Base-by-base conservation (phyloP, 2,797 vertebrate genomes). In the Peromyscus attwateri region DNA sequence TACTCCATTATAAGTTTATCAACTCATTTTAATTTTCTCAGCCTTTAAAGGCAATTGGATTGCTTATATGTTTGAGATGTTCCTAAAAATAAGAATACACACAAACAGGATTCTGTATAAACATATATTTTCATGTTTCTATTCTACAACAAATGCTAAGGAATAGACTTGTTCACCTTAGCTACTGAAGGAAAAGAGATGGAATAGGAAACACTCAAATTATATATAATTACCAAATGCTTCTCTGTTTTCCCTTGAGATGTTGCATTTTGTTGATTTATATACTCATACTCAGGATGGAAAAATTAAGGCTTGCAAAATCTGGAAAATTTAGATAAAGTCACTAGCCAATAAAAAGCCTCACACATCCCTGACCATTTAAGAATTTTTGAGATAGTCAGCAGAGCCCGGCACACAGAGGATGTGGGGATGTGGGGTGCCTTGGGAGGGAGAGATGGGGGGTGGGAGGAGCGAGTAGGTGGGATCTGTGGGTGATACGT, bases 221-320 rank as follows among this genome's bases (percentile, higher is more conserved):
- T 73, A 73, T 66, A 34, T 87, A 40, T 76, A 92, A 55, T 52
- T 49, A 92, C 60, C 40, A 80, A 91, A 27, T 46, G 3, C 1
- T 85, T 12, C 11, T 4, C 49, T 85, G 37, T 10, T 75, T 76
- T 91, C 64, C 34, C 13, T 80, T 83, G 68, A 82, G 75, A 71
- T 96, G 91, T 57, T 87, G 23, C 60, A 37, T 62, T 91, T 91
- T 85, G 73, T 87, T 92, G 23, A 79, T 84, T 77, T 89, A 85
- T 43, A 46, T 73, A 37, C 89, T 84, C 84, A 21, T 19, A 11
- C 3, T 94, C n/a, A 71, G 37, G 68, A 81, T 73, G 6, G 12
- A 85, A 81, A 89, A 87, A 82, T 73, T n/a, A 93, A 79, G 25
- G 21, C 31, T 12, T 92, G 1, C 1, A 49, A 90, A 89, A 96